Evolutionary conservation across 2,888 invertebrate genomes (phyloP).

Genomic region (Tachystola acroxantha): DNA sequence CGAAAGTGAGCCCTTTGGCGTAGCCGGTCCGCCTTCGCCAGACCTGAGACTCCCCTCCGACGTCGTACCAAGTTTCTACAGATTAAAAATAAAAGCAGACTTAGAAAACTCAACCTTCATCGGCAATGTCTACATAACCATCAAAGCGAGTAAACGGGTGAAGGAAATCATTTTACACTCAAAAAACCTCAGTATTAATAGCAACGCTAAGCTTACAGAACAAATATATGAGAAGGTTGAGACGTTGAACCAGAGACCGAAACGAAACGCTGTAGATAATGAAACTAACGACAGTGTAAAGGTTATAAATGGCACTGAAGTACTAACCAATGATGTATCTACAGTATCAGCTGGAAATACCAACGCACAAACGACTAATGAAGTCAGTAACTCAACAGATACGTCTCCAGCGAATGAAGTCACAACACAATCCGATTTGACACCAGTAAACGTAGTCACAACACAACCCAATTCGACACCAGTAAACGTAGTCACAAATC

Average conservation of each 20-base stretch:
- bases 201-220: conserved; percentile 58
- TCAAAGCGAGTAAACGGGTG: conserved; percentile 51
- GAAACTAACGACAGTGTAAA: background rate
- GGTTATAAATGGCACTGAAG: background rate
- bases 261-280: conserved; percentile 27
- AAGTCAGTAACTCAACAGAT: conserved; percentile 10
- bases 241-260: conserved; percentile 34
- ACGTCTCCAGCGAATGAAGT: conserved; percentile 7
- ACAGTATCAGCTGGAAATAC: conserved; percentile 1
- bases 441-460: too few species aligned
- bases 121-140: conserved; percentile 67
- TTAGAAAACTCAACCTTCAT: conserved; percentile 60
- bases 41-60: conserved; percentile 63
- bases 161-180: conserved; percentile 72
- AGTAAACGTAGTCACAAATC: too few species aligned
- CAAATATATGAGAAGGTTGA: conserved; percentile 63
- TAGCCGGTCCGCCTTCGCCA: conserved; percentile 33
- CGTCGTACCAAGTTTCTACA: conserved; percentile 76
- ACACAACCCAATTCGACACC: too few species aligned
- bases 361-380: conserved; percentile 6
- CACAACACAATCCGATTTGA: too few species aligned
- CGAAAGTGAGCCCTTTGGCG: conserved; percentile 59
- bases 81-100: conserved; percentile 73
- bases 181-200: conserved; percentile 58
- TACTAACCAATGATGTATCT: background rate